phyloP scores from a whole-genome alignment of 2,797 vertebrate species.

The Hylomyscus alleni region DNA sequence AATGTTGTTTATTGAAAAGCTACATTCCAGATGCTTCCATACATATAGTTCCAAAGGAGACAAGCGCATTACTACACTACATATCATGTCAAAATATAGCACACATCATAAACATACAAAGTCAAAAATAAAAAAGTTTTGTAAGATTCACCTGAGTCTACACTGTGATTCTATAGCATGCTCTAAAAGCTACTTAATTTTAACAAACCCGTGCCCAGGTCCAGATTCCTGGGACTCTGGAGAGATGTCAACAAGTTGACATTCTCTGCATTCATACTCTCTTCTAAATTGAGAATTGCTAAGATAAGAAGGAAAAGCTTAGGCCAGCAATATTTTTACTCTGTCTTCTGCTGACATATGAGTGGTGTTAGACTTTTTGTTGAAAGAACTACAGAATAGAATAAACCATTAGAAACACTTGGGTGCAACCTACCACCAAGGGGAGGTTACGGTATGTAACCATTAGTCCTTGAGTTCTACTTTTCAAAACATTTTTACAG shows the following conservation, averaged over 20 bases:
- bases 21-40: background rate
- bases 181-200: conserved; percentile 44
- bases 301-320: conserved; percentile 55
- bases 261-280: background rate
- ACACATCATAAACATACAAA: background rate
- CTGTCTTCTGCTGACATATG: conserved; percentile 66
- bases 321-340: conserved; percentile 70
- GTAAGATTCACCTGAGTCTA: conserved; percentile 35
- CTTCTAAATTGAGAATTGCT: conserved; percentile 64
- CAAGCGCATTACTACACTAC: background rate
- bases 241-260: conserved; percentile 48
- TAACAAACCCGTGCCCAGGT: background rate
- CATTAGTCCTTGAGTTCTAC: background rate
- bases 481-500: background rate
- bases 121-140: conserved; percentile 9
- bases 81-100: background rate
- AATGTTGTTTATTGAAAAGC: background rate
- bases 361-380: conserved; percentile 65
- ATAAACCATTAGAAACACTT: conserved; percentile 52
- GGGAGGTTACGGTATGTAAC: background rate
- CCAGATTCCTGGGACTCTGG: conserved; percentile 61
- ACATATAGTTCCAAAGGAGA: background rate
- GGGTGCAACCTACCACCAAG: background rate
- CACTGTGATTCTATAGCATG: conserved; percentile 1
- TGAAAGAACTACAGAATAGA: conserved; percentile 57